Percentiles rank a stretch among this genome's conserved stretches.
Conservation (phyloP, 2,797 vertebrate species). For the Yasuhikotakia modesta region DNA sequence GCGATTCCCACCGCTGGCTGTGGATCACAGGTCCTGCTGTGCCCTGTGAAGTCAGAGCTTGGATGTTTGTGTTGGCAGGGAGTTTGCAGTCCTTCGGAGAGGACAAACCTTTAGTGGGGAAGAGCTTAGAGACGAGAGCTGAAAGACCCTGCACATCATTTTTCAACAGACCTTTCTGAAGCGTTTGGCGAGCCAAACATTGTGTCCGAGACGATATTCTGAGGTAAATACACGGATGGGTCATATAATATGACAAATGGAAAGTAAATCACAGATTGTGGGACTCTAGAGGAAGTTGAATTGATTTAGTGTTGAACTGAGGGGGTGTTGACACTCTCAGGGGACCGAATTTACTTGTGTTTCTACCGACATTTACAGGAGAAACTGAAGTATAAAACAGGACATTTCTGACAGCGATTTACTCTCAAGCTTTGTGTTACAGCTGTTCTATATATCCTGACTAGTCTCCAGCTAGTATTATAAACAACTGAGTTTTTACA, state of each 20-base stretch:
- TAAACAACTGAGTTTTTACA: conserved; percentile 19
- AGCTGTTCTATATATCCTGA: conserved; percentile 57
- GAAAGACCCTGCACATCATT: conserved; percentile 18
- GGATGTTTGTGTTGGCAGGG: conserved; percentile 72
- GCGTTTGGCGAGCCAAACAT: neutral
- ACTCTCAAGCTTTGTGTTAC: conserved; percentile 55
- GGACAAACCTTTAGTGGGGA: conserved; percentile 61
- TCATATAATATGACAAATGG: conserved; percentile 56
- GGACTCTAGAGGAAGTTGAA: conserved; percentile 67
- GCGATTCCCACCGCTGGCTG: conserved; percentile 61
- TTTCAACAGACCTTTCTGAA: conserved; percentile 34
- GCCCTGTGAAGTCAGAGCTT: conserved; percentile 64
- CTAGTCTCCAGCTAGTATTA: conserved; percentile 60
- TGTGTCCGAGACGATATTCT: neutral
- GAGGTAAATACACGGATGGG: conserved; percentile 35
- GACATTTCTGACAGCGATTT: conserved; percentile 63
- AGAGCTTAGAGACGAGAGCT: conserved; percentile 58
- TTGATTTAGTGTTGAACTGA: conserved; percentile 64
- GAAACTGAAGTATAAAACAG: conserved; percentile 74
- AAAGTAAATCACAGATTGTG: conserved; percentile 62
- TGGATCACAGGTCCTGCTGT: conserved; percentile 66
- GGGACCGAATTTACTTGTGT: conserved; percentile 68
- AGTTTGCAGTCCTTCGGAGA: conserved; percentile 57
- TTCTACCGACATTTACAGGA: conserved; percentile 74
- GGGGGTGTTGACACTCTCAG: conserved; percentile 64